Evolutionary conservation across 2,888 invertebrate species (phyloP).

Genomic region (Cryptops parisi): DNA sequence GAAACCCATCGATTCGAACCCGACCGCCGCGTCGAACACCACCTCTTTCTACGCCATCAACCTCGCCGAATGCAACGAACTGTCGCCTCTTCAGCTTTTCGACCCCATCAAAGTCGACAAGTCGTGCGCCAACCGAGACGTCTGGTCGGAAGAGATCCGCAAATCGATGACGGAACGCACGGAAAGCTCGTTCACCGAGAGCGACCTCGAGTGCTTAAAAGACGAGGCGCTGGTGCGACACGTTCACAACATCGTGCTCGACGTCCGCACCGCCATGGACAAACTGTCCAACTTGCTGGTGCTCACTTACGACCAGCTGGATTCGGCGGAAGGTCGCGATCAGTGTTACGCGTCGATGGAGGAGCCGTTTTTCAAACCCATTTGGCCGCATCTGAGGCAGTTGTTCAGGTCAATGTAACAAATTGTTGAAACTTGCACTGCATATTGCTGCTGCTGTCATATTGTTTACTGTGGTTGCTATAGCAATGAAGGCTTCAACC

Average conservation of each 20-base stretch:
- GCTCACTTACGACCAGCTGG: conserved; percentile 10
- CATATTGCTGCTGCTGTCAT: no score
- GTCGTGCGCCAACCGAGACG: no score
- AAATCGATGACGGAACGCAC: neutral
- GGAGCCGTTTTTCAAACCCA: conserved; percentile 8
- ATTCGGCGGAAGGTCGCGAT: conserved; percentile 4
- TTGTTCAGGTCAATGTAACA: conserved; percentile 2
- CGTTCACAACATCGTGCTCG: conserved; percentile 8
- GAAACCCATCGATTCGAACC: no score
- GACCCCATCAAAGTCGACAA: no score
- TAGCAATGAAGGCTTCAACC: no score
- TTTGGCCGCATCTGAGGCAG: conserved; percentile 10
- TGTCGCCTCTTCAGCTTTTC: no score
- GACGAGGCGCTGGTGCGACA: conserved; percentile 12
- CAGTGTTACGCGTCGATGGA: conserved; percentile 11
- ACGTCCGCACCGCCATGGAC: conserved; percentile 1
- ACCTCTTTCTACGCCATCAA: no score
- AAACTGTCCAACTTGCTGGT: conserved; percentile 10
- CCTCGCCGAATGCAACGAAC: no score
- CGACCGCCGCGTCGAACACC: no score
- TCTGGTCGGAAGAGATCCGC: neutral
- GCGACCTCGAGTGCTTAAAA: neutral
- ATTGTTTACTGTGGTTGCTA: no score
- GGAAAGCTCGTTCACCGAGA: no score
- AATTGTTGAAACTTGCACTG: no score